Base-by-base conservation (phyloP, 2,888 invertebrate genomes). In the Phengaris alcon region DNA sequence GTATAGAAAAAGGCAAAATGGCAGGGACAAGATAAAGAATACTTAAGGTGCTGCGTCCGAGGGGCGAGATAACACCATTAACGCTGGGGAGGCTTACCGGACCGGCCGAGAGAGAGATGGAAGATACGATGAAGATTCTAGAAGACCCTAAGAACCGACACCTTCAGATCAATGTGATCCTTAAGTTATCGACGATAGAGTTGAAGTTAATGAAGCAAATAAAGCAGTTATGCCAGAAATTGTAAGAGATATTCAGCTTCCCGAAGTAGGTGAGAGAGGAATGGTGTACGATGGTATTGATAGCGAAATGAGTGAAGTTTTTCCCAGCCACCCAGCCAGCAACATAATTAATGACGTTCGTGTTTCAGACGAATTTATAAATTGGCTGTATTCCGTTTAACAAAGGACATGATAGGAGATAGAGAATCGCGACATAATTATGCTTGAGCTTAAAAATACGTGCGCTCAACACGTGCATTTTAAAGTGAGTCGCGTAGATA, bases 241-340 rank as follows among this genome's bases (percentile, higher is more conserved):
- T n/a, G 44, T 35, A 12, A 76, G 76, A 78, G 78, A 79, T 78
- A 77, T 79, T 82, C 77, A 74, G 70, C 76, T 74, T 78, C 80
- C 77, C 77, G 78, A 78, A 79, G 83, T 79, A 83, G 78, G 92
- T 86, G 86, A 79, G 87, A 92, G 84, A 85, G 85, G 85, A 90
- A 92, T 84, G 82, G 86, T 80, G 81, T 79, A 85, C 84, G 93
- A 93, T 93, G 86, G 89, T 83, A 88, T 86, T 85, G 93, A 93
- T 93, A 93, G 88, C 87, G 85, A 87, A 93, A 93, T 93, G 93
- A 93, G 93, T 91, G 90, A 90, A 93, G 92, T 91, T 92, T 93
- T 92, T 93, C 93, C 90, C 89, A 93, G 91, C 93, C 93, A 93
- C 93, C 93, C 93, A 93, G 90, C 89, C 92, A 91, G 93, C 93